phyloP scores from a whole-genome alignment of 1,140 invertebrate species.

The Pachypsylla venusta region DNA sequence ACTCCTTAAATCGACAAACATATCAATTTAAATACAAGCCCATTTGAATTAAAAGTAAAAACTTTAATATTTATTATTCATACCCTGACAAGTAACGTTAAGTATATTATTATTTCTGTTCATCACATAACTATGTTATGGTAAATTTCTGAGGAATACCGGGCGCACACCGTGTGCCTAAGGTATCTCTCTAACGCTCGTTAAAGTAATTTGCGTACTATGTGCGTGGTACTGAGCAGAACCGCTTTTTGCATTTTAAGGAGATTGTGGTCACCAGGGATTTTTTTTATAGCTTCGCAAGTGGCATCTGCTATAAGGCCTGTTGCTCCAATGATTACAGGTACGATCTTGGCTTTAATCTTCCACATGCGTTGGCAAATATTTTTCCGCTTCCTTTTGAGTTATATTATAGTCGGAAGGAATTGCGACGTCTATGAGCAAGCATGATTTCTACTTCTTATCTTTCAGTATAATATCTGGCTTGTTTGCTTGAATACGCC shows the following conservation, averaged over 20 bases:
- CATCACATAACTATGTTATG: no score
- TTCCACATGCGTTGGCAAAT: not conserved
- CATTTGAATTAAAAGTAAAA: no score
- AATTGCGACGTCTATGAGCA: not conserved
- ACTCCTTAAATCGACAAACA: no score
- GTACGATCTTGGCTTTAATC: not conserved
- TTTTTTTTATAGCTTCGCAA: not conserved
- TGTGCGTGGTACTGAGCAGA: not conserved
- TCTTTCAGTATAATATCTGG: slow-evolving; percentile 1
- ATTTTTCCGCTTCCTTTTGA: not conserved
- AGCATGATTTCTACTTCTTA: not conserved
- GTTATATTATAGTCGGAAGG: not conserved
- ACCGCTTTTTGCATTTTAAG: not conserved
- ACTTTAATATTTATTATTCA: no score
- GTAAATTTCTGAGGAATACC: no score
- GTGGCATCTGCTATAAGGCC: not conserved
- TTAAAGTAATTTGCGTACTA: not conserved
- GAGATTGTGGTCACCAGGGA: not conserved
- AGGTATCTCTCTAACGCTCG: no score
- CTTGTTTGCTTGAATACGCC: not conserved
- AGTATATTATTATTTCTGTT: no score
- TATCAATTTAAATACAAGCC: no score
- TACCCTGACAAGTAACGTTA: no score
- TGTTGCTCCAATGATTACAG: slow-evolving; percentile 1
- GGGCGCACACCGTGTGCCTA: no score